Base-by-base conservation (phyloP, 2,113 vertebrate species). In the Platysternon megacephalum region DNA sequence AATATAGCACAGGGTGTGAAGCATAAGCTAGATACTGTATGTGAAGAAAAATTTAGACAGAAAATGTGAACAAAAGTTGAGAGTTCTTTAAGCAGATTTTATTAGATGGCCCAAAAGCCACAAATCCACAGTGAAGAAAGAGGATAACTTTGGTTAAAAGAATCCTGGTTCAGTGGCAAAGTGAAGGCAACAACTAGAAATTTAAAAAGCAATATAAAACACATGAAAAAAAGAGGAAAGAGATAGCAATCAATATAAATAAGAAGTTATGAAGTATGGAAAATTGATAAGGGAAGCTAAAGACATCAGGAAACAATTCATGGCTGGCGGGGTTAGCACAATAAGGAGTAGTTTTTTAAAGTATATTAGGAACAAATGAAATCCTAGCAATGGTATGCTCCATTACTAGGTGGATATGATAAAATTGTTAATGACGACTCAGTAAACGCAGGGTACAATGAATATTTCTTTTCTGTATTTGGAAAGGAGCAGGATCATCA, bases 401-500 rank as follows among this genome's bases (percentile, higher is more conserved):
- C 3, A 3, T 35, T 1, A 46, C 52, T 29, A 91, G n/a, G 49
- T 56, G 11, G 0, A 84, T 7, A 2, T 29, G 49, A 85, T 56
- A 87, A 96, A 90, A 85, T 10, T 49, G 51, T 55, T 22, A 26
- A 56, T 2, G 91, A 35, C 1, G 24, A 21, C 58, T 10, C 29
- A 79, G 84, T 72, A 85, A 11, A 1, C 82, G 1, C 89, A 90
- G 21, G 32, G 48, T 52, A 86, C 55, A 1, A 2, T 29, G 91
- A 79, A 5, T 39, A 82, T 55, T 49, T 82, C 3, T 44, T 88
- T 1, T 0, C 55, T 55, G 32, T 52, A 58, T 89, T 93, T 94
- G 78, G 76, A 91, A 87, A 55, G 87, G 16, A n/a, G 74, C 53
- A 82, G 85, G 82, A 55, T 87, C 94, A 96, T 68, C 35, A 68